phyloP scores from a whole-genome alignment of 2,113 vertebrate genomes.

The Podarcis raffonei region DNA sequence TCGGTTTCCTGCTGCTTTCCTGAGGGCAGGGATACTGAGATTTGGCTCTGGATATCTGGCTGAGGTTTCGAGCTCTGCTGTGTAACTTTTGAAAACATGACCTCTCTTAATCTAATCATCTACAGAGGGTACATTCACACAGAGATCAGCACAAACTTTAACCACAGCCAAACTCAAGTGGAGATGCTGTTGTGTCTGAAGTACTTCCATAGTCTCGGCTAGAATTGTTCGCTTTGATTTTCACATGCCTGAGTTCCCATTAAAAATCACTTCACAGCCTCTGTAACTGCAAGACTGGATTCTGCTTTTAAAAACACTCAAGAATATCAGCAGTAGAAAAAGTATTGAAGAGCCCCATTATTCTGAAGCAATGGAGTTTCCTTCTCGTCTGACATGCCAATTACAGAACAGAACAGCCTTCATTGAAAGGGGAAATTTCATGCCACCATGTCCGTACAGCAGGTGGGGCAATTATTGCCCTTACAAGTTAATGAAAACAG shows the following conservation, averaged over 20 bases:
- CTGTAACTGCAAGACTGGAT: constrained; percentile 26
- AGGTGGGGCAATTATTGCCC: constrained; percentile 48
- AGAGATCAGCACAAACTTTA: constrained; percentile 55
- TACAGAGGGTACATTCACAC: neutral
- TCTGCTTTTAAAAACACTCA: constrained; percentile 34
- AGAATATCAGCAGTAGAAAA: constrained; percentile 28
- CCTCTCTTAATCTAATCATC: constrained; percentile 57
- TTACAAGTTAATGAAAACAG: constrained; percentile 51
- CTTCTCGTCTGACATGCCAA: neutral
- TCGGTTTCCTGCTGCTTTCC: constrained; percentile 24
- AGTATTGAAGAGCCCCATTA: constrained; percentile 42
- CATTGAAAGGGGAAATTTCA: constrained; percentile 30
- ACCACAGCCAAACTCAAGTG: constrained; percentile 36
- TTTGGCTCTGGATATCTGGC: constrained; percentile 41
- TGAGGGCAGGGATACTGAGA: constrained; percentile 18
- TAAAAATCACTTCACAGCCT: constrained; percentile 38
- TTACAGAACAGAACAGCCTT: constrained; percentile 27
- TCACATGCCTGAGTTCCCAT: constrained; percentile 28
- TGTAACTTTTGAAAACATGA: constrained; percentile 63
- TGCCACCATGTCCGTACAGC: constrained; percentile 38
- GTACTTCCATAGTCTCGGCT: constrained; percentile 33
- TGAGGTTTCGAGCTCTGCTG: constrained; percentile 29
- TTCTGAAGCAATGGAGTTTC: constrained; percentile 40
- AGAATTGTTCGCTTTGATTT: constrained; percentile 36
- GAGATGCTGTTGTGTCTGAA: constrained; percentile 39